Base-by-base conservation (phyloP, 2,113 vertebrate genomes). In the Chloropsis cyanopogon region DNA sequence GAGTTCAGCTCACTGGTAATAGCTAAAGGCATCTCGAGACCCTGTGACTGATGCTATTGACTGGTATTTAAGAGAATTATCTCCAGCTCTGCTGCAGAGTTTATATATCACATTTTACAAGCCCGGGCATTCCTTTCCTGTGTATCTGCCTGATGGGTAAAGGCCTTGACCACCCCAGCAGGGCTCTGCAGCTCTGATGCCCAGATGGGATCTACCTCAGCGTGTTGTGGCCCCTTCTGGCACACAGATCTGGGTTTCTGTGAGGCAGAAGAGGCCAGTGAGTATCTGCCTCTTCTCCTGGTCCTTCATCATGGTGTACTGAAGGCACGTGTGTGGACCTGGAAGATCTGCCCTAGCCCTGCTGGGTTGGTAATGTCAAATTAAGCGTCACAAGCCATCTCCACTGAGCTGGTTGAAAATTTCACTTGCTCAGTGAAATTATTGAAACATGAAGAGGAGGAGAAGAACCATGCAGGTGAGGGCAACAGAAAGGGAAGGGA, bases 221-320 rank as follows among this genome's bases (percentile, higher is more conserved):
- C 0, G 0, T 25, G 12, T 18, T 61, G 19, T 57, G 25, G 9
- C 39, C 35, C 39, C 14, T 35, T 60, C 31, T 66, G 29, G 25
- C 33, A 35, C 26, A 63, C 7, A 59, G 12, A 35, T 11, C 14
- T 23, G 24, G 7, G 10, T 61, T 83, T 69, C n/a, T 80, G 20
- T 17, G 33, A 66, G 37, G 14, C 28, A 85, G 52, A 82, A 63
- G 35, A 75, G 7, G 23, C 7, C 47, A 61, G 14, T 25, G 29
- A 52, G 14, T 28, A 11, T 42, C 57, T 63, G 8, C 47, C 26
- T 35, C 68, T 82, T 56, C 33, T 84, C 8, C 22, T 60, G 35
- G 14, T 46, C 26, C 44, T 49, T 16, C 5, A 1, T 11, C 39
- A 15, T 19, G 13, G 7, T 2, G 4, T 21, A 24, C 47, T 57